Conservation (phyloP, 1,140 invertebrate species). For the Drepana arcuata region DNA sequence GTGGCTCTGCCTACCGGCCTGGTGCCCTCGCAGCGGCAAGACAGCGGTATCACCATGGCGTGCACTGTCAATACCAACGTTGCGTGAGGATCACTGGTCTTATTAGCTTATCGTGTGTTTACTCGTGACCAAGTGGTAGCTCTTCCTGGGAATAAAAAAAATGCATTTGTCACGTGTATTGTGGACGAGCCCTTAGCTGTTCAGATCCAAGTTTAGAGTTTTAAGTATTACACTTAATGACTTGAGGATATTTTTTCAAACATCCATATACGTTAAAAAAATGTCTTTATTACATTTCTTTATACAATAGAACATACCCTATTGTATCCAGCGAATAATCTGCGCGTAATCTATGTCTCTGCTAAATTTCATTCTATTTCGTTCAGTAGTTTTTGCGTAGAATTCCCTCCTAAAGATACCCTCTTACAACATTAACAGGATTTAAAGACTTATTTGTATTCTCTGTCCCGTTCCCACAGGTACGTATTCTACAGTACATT, state of each 20-base stretch:
- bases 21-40: slow-evolving; percentile 33
- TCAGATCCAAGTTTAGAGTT: background rate
- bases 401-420: too few species aligned
- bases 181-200: background rate
- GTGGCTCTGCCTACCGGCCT: slow-evolving; percentile 53
- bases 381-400: background rate
- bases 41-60: slow-evolving; percentile 45
- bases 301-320: background rate
- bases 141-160: too few species aligned
- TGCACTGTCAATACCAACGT: slow-evolving; percentile 75
- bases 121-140: too few species aligned
- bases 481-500: slow-evolving; percentile 84
- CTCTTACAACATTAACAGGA: too few species aligned
- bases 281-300: background rate
- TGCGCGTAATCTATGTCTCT: background rate
- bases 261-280: background rate
- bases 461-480: slow-evolving; percentile 37
- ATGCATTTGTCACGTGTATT: background rate
- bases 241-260: background rate
- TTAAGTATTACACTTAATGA: background rate
- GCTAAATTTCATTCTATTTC: background rate
- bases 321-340: too few species aligned
- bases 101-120: background rate
- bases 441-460: slow-evolving; percentile 4
- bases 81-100: slow-evolving; percentile 38